Evolutionary conservation across 2,797 vertebrate species (phyloP).

Genomic region (Lateolabrax maculatus): DNA sequence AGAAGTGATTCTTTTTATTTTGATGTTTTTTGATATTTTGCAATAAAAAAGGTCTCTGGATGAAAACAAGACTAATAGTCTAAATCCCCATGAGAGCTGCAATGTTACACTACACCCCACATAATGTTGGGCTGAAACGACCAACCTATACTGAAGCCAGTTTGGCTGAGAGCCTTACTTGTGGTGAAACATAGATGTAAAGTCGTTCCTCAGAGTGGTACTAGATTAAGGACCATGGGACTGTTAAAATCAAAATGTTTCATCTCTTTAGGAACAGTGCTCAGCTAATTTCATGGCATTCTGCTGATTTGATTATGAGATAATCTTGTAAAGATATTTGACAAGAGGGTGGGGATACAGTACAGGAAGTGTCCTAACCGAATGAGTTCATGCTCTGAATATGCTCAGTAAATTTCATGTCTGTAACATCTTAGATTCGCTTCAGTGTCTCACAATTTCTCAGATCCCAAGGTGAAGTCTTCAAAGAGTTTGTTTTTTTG

Average conservation of each 20-base stretch:
- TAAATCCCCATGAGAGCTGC: neutral
- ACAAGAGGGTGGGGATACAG: neutral
- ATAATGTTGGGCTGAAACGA: no score
- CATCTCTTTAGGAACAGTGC: neutral
- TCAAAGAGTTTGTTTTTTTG: no score
- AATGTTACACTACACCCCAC: neutral
- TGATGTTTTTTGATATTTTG: conserved; percentile 9
- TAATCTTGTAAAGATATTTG: neutral
- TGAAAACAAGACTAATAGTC: conserved; percentile 3
- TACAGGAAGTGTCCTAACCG: neutral
- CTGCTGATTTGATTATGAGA: neutral
- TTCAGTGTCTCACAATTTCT: neutral
- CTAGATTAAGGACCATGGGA: neutral
- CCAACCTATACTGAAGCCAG: no score
- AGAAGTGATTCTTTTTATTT: conserved; percentile 2
- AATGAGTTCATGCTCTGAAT: neutral
- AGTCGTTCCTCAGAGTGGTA: neutral
- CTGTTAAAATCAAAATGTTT: conserved; percentile 3
- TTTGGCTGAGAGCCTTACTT: neutral
- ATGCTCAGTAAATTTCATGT: neutral
- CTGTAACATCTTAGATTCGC: neutral
- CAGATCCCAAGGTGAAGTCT: no score
- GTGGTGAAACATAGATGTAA: neutral
- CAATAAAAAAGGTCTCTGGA: neutral
- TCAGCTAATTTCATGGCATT: neutral